These are phyloP conservation scores for Drosophila serrata DNA, from an alignment of 1,140 invertebrate genomes.

Conservation along the genomic window DNA sequence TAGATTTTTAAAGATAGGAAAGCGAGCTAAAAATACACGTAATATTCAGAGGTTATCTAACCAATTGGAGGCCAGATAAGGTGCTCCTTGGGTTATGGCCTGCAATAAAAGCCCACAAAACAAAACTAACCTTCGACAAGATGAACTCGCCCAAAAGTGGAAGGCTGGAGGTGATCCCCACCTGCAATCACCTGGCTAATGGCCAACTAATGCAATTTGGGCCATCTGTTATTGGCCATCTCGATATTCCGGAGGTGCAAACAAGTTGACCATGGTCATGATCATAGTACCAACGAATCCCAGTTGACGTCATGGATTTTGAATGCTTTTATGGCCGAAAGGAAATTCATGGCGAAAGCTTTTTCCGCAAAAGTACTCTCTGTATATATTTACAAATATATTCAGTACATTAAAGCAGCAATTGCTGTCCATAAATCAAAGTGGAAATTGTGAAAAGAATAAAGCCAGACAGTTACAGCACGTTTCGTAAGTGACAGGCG, in stretches of 20 bases:
- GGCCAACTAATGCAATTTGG: constrained; percentile 49
- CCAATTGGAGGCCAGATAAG: constrained; percentile 29
- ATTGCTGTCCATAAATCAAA: constrained; percentile 36
- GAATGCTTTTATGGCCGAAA: constrained; percentile 7
- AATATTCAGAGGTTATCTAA: constrained; percentile 19
- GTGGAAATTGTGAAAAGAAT: background rate
- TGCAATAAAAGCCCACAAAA: constrained; percentile 42
- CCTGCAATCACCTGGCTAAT: constrained; percentile 40
- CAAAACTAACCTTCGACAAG: constrained; percentile 74
- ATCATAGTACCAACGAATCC: constrained; percentile 35
- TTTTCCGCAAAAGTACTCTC: constrained; percentile 1
- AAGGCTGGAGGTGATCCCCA: constrained; percentile 22
- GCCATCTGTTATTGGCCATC: constrained; percentile 12
- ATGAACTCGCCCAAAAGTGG: constrained; percentile 6
- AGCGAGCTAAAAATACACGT: constrained; percentile 20
- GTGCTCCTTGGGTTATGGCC: constrained; percentile 21
- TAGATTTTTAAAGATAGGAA: constrained; percentile 30
- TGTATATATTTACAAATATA: background rate
- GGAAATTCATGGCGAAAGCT: constrained; percentile 19
- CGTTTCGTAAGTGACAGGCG: constrained; percentile 16
- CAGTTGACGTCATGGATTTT: constrained; percentile 25
- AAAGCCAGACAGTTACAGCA: constrained; percentile 28
- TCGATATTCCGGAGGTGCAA: constrained; percentile 36
- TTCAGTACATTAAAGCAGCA: constrained; percentile 11
- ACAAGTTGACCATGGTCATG: constrained; percentile 65